phyloP scores from a whole-genome alignment of 1,140 invertebrate species.

The Bombus soroeensis region DNA sequence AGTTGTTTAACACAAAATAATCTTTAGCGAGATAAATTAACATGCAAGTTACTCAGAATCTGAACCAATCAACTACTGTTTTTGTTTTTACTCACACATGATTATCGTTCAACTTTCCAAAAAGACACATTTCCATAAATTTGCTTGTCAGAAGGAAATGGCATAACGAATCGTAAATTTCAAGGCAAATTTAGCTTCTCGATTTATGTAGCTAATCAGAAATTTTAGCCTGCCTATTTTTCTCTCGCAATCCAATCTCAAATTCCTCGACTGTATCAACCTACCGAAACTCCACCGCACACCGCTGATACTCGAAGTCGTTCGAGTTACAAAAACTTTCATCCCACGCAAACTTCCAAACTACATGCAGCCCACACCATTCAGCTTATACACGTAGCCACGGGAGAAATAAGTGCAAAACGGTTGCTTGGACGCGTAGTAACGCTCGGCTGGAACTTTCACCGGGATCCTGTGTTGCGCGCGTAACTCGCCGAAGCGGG shows the following conservation, averaged over 20 bases:
- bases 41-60: too few relatives aligned
- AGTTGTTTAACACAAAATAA: too few relatives aligned
- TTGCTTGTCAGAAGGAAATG: too few relatives aligned
- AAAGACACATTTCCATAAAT: too few relatives aligned
- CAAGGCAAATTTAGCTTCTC: too few relatives aligned
- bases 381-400: neutral
- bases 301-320: neutral
- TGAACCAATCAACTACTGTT: too few relatives aligned
- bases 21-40: too few relatives aligned
- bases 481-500: neutral
- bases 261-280: neutral
- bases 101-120: too few relatives aligned
- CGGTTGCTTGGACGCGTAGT: neutral
- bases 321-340: neutral
- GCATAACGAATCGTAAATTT: too few relatives aligned
- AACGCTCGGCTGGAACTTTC: neutral
- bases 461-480: neutral
- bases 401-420: neutral
- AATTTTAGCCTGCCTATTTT: too few relatives aligned
- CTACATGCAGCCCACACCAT: neutral
- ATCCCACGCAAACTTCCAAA: conserved; percentile 1
- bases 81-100: too few relatives aligned
- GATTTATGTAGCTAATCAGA: too few relatives aligned
- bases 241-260: neutral
- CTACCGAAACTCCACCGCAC: neutral